Evolutionary conservation across 1,140 invertebrate genomes (phyloP), one percentile per base, ranked within the genome.

Genomic region (Listronotus oregonensis): DNA sequence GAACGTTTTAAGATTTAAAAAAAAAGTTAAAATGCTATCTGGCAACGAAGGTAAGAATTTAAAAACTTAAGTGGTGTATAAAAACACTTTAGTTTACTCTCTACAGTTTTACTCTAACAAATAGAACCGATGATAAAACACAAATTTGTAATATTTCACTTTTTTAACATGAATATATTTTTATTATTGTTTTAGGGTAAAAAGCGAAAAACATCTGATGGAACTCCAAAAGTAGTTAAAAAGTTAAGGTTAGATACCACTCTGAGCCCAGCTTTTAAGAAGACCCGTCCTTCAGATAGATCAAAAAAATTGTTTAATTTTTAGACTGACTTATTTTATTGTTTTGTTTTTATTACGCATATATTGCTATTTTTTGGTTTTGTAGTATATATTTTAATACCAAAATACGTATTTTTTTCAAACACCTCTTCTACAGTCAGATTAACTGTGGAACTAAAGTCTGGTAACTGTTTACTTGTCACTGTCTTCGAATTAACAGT

Each of bases 171-270:
- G 55, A 37, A 59, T 64, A 7, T 11, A 7, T 31, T 62, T 18
- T 49, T 56, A 59, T 69, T 31, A 43, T 18, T 54, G 56, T 70
- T 73, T 50, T 56, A 74, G 69, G 47, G 47, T 27, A 73, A 74
- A 17, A 76, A 76, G 46, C 59, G 75, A 51, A 76, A 75, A 68
- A 66, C 72, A 32, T 27, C 43, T 1, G 73, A 71, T 54, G 67
- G 66, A 18, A 76, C 76, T 10, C 74, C 76, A 17, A 70, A 56
- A 43, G 67, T 63, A 10, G 50, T 76, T 15, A 77, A 77, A 66
- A 77, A 73, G 66, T 56, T 77, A 27, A 64, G 74, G 15, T 59
- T 77, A 9, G 57, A 60, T 60, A 49, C 64, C 7, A 69, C 73
- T 64, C 60, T 76, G n/a, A 77, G 73, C 60, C 74, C 75, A 32